Percentiles rank a stretch among this genome's conserved stretches.
These are phyloP conservation scores for Dryas iulia DNA, from an alignment of 1,140 invertebrate species.

Conservation along the genomic window DNA sequence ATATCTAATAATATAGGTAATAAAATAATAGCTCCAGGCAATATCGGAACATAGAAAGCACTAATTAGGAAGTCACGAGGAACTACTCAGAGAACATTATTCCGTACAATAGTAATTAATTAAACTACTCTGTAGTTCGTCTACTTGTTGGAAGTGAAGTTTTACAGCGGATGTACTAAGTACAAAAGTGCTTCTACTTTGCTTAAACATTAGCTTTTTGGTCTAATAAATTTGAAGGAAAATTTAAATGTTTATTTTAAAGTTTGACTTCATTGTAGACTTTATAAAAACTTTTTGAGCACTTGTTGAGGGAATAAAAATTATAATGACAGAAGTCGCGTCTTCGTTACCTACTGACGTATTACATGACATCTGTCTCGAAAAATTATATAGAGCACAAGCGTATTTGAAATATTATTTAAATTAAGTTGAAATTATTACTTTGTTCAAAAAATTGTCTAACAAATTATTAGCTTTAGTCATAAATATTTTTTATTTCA, in stretches of 20 bases:
- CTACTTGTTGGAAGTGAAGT: slow-evolving; percentile 6
- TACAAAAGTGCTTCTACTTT: background rate
- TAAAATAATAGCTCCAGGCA: background rate
- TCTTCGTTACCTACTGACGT: too few species aligned
- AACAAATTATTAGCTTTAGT: too few species aligned
- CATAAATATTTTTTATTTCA: too few species aligned
- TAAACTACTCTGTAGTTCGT: slow-evolving; percentile 9
- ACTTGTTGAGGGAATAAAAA: too few species aligned
- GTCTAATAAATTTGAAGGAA: background rate
- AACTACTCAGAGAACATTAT: slow-evolving; percentile 9
- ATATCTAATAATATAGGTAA: background rate
- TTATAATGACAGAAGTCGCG: too few species aligned
- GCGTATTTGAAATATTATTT: too few species aligned
- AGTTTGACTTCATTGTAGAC: background rate
- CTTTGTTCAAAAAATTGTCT: too few species aligned
- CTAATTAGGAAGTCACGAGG: slow-evolving; percentile 6
- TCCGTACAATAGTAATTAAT: slow-evolving; percentile 9
- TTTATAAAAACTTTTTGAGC: background rate
- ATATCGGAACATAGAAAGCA: slow-evolving; percentile 9
- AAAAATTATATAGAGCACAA: too few species aligned
- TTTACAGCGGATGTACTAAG: background rate
- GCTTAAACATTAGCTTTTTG: background rate
- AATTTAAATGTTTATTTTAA: background rate
- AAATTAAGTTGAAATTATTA: too few species aligned
- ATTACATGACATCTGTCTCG: too few species aligned